Evolutionary conservation across 2,797 vertebrate genomes (phyloP), one percentile per base, ranked within the genome.

Genomic region (Crypturellus tataupa): DNA sequence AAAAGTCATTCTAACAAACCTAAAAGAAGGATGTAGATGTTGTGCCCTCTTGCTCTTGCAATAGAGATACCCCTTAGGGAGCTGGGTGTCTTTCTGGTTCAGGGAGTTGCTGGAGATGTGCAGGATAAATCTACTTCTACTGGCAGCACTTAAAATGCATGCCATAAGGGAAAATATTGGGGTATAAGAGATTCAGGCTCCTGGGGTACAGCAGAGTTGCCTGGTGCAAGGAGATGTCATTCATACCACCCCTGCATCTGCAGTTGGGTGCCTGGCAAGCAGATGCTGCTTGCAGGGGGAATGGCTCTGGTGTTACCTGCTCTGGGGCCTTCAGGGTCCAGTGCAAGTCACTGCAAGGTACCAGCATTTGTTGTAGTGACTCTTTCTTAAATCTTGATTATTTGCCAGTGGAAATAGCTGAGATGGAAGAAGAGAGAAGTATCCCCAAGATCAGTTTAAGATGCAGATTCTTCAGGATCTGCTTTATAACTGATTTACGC

Each of bases 311-410:
- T 44, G 67, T 63, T 73, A 77, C 56, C 67, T 82, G 56, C 27
- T 17, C 8, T 25, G 56, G 23, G 29, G 29, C 78, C 81, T 85
- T 58, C 71, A 63, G 60, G 59, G n/a, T 80, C 71, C 56, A 49
- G 3, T 75, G 78, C 83, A 82, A 83, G 77, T 84, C 83, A 46
- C 68, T 77, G 84, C 80, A 89, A 73, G 92, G 87, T 49, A 21
- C 21, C 21, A 24, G 21, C 24, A 8, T 5, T 6, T 21, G 29
- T 53, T n/a, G 24, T 20, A 69, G 25, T 31, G 78, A 9, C 40
- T 60, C 16, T 2, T 1, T 14, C 49, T 49, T 49, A 49, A 49
- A 58, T 18, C 8, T 33, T 64, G 76, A 84, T 53, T 37, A 31
- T 55, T 55, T 64, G 23, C 46, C 46, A 15, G 1, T 79, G 44